Evolutionary conservation across 2,113 vertebrate genomes (phyloP).

Genomic region (Fregata magnificens): DNA sequence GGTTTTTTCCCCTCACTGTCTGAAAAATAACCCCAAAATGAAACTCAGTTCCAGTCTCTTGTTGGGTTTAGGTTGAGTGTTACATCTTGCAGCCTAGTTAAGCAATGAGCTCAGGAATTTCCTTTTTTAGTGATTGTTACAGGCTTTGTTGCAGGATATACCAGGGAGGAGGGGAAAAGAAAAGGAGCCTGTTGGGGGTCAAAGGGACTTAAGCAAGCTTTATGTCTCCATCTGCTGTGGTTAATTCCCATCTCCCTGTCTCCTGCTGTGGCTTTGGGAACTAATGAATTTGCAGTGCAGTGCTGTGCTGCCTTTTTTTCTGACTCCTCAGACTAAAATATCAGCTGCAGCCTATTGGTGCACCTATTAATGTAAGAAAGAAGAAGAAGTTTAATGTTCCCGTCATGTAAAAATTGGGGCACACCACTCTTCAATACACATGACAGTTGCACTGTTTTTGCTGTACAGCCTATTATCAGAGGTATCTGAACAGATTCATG

Average conservation of each 20-base stretch:
- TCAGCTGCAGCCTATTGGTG: background rate
- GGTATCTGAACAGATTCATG: background rate
- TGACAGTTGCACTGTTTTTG: background rate
- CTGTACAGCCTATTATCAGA: background rate
- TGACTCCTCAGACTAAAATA: background rate
- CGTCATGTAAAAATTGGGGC: background rate
- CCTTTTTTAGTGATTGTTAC: background rate
- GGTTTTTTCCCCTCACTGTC: background rate
- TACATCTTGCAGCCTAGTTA: background rate
- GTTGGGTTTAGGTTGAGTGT: background rate
- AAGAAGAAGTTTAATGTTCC: background rate
- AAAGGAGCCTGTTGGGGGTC: background rate
- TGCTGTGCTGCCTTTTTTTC: background rate
- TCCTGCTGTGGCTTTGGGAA: conserved; percentile 17
- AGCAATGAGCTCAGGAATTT: background rate
- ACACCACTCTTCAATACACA: background rate
- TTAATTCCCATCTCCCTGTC: conserved; percentile 21
- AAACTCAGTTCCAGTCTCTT: background rate
- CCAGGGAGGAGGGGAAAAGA: background rate
- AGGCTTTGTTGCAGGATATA: background rate
- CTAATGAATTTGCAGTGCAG: background rate
- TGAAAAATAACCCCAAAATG: background rate
- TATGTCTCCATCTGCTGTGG: conserved; percentile 33
- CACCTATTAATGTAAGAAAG: background rate
- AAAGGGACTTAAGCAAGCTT: conserved; percentile 27